phyloP scores from a whole-genome alignment of 2,888 invertebrate species.

The Phyto melanocephala region DNA sequence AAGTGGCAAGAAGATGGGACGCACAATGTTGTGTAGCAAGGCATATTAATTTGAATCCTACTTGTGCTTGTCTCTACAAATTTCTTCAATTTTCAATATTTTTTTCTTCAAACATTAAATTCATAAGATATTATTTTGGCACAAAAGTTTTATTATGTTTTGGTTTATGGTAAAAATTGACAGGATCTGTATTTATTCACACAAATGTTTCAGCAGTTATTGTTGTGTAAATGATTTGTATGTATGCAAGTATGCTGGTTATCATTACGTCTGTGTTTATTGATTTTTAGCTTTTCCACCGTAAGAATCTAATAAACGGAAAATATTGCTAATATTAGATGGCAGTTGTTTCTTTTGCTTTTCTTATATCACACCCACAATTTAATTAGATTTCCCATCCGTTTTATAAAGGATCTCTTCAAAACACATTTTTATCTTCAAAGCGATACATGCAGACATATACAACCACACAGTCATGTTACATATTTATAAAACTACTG shows the following conservation, averaged over 20 bases:
- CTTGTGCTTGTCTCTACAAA: neutral
- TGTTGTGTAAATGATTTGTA: too few species aligned
- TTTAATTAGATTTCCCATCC: constrained; percentile 18
- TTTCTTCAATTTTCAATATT: neutral
- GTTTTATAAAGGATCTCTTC: neutral
- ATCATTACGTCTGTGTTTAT: neutral
- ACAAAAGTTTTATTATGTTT: neutral
- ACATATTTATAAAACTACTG: neutral
- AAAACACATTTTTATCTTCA: neutral
- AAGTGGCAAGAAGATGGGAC: neutral
- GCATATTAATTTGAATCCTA: neutral
- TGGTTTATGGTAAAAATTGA: neutral
- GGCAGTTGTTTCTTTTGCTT: neutral
- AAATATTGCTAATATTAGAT: neutral
- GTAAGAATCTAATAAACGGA: neutral
- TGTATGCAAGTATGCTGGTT: too few species aligned
- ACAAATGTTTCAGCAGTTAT: neutral
- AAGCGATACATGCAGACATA: neutral
- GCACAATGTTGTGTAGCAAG: neutral
- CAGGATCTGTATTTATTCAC: neutral
- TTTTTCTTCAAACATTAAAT: neutral
- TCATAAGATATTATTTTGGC: neutral
- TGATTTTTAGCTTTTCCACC: neutral
- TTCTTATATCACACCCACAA: neutral
- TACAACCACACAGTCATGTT: neutral